Evolutionary conservation across 2,888 invertebrate genomes (phyloP), one percentile per base, ranked within the genome.

Genomic region (Ceratothoa steindachneri): DNA sequence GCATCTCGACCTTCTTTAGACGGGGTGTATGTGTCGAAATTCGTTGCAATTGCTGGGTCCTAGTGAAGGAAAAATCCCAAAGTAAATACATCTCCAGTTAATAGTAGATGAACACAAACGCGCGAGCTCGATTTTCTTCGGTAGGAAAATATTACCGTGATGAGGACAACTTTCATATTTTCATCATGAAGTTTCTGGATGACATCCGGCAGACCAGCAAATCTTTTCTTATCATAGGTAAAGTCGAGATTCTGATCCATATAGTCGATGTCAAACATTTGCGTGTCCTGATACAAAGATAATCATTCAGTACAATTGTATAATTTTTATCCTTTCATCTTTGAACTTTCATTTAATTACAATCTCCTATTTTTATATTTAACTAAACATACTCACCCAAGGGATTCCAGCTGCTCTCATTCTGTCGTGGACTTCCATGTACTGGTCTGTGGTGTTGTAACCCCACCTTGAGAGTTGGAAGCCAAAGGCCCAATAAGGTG

Each of bases 331-430:
- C 15, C 15, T 9, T 41, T 41, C 5, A 15, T 41, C 41, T 15
- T 41, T 41, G 5, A 15, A 41, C 41, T 41, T 41, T 41, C 15
- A 41, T 41, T 41, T 41, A 41, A 41, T 5, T 41, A 5, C 41
- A 9, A 5, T 9, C 41, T 9, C 41, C 41, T 41, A 41, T 41
- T 41, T 41, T 41, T 41, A 41, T 41, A 41, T 41, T 9, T 93
- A 93, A 81, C 91, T 91, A 91, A 92, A 93, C 82, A 92, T 91
- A 0, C 83, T 82, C 74, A 83, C 83, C 73, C 91, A 87, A 67
- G 92, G 91, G 82, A 93, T 91, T n/a, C 89, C 89, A 51, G 90
- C 91, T 72, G 88, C 88, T 77, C 89, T 86, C 76, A 89, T 93
- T 77, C 88, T 85, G 80, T 89, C 86, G 89, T 90, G 89, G 0